These are phyloP conservation scores for Drosophila dives DNA, from an alignment of 2,888 invertebrate species.

Conservation along the genomic window DNA sequence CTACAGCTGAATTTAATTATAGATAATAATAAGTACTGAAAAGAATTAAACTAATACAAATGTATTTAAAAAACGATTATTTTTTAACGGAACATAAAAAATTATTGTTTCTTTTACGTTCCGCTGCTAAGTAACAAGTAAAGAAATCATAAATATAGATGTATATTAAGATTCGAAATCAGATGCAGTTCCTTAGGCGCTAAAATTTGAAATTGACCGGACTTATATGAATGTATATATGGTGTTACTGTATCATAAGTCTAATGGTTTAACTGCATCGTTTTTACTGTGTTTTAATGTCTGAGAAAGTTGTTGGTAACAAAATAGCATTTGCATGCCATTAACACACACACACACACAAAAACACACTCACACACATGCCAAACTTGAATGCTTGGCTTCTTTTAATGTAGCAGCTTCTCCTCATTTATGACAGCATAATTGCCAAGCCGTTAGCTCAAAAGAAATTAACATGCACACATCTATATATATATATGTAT, in stretches of 20 bases:
- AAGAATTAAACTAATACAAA: not conserved
- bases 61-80: not conserved
- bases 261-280: slow-evolving; percentile 59
- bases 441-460: slow-evolving; percentile 64
- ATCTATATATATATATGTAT: not conserved
- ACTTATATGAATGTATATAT: not conserved
- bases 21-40: not conserved
- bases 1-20: not conserved
- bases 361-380: not conserved
- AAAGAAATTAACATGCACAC: slow-evolving; percentile 37
- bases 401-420: slow-evolving; percentile 48
- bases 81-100: not conserved
- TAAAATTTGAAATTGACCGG: not conserved
- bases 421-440: slow-evolving; percentile 67
- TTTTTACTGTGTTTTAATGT: slow-evolving; percentile 29
- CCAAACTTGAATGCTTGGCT: slow-evolving; percentile 55
- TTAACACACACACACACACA: slow-evolving; percentile 18
- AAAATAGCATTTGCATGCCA: slow-evolving; percentile 66
- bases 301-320: slow-evolving; percentile 65
- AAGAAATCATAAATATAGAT: not conserved
- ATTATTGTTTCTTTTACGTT: not conserved
- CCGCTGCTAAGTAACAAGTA: not conserved
- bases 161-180: not conserved
- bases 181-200: not conserved
- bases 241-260: slow-evolving; percentile 56